phyloP scores from a whole-genome alignment of 2,113 vertebrate genomes.

The Rhinoderma darwinii region DNA sequence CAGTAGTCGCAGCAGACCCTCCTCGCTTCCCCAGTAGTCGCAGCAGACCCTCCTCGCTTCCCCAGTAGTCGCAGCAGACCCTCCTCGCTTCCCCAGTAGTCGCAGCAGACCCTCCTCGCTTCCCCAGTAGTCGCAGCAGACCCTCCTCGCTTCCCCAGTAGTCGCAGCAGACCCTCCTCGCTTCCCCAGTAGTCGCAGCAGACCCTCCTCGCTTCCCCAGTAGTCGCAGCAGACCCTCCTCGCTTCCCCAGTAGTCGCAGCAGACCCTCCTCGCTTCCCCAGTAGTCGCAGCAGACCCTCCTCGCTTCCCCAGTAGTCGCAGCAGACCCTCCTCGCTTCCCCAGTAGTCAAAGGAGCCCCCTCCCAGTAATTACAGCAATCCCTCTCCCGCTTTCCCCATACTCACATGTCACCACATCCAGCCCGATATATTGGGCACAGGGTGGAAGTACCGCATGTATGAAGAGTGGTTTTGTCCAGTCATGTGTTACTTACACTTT shows the following conservation, averaged over 20 bases:
- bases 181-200: not conserved
- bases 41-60: no score
- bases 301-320: no score
- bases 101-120: not conserved
- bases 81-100: no score
- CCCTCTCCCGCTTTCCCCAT: no score
- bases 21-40: no score
- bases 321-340: not conserved
- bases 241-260: not conserved
- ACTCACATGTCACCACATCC: not conserved
- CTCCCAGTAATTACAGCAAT: no score
- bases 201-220: not conserved
- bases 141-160: not conserved
- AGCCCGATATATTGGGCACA: not conserved
- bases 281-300: not conserved
- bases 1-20: no score
- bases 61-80: no score
- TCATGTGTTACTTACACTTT: no score
- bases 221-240: not conserved
- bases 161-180: not conserved
- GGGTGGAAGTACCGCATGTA: no score
- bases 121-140: not conserved
- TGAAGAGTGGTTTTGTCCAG: no score
- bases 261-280: not conserved
- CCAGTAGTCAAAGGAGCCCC: not conserved